phyloP scores from a whole-genome alignment of 2,888 invertebrate genomes.

The Saturnia pavonia region DNA sequence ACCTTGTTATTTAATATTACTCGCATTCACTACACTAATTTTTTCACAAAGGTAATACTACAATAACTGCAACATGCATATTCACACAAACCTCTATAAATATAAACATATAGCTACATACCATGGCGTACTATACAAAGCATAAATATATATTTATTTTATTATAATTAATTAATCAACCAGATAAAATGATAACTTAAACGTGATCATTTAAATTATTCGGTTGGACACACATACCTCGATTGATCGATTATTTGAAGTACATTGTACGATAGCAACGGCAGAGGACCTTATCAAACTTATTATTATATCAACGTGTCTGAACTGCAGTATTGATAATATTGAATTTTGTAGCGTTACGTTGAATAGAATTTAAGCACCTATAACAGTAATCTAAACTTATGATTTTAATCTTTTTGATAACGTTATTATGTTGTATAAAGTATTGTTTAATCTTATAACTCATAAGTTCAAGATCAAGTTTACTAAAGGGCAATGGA shows the following conservation, averaged over 20 bases:
- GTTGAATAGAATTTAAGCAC: not conserved
- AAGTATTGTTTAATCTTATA: not conserved
- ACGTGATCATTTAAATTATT: not conserved
- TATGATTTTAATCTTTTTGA: not conserved
- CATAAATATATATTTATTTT: not conserved
- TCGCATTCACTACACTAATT: too few species aligned
- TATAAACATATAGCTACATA: too few species aligned
- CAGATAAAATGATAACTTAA: not conserved
- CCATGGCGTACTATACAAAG: too few species aligned
- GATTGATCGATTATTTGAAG: slow-evolving; percentile 13
- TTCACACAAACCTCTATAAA: too few species aligned
- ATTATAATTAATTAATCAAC: not conserved
- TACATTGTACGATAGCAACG: slow-evolving; percentile 13
- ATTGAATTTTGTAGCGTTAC: not conserved
- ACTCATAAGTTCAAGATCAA: too few species aligned
- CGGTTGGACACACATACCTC: not conserved
- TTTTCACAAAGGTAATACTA: too few species aligned
- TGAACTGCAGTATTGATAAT: not conserved
- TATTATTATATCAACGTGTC: slow-evolving; percentile 3
- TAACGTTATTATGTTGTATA: not conserved
- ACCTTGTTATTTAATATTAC: too few species aligned
- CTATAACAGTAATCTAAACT: not conserved
- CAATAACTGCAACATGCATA: too few species aligned
- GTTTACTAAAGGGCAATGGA: too few species aligned
- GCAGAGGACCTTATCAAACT: not conserved